Evolutionary conservation across 2,797 vertebrate genomes (phyloP).

Genomic region (Gallinago solitaria): DNA sequence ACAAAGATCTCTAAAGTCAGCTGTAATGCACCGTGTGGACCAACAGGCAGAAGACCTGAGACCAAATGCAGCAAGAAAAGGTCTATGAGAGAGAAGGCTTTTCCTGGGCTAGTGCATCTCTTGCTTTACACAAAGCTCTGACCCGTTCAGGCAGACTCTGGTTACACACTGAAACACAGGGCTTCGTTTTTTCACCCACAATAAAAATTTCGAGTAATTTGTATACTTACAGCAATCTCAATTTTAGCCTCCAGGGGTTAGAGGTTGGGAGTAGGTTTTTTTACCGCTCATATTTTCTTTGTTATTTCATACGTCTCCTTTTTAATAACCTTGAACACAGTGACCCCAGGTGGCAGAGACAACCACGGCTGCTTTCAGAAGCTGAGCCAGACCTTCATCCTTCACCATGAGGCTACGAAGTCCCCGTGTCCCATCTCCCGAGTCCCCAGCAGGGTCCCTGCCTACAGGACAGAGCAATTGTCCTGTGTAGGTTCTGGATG

Average conservation of each 20-base stretch:
- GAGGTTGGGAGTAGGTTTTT: background rate
- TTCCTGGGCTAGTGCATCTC: background rate
- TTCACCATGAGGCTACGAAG: background rate
- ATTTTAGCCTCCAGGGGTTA: background rate
- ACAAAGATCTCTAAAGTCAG: background rate
- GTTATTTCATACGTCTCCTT: background rate
- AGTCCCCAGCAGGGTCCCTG: background rate
- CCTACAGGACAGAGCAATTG: background rate
- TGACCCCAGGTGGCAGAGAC: constrained; percentile 77
- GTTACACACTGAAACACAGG: background rate
- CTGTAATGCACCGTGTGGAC: background rate
- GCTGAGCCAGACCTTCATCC: background rate
- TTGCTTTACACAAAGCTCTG: background rate
- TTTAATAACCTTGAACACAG: constrained; percentile 70
- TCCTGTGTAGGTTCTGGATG: background rate
- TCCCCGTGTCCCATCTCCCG: background rate
- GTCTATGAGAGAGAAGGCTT: fast-evolving
- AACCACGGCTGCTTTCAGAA: background rate
- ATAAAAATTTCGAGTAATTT: constrained; percentile 17
- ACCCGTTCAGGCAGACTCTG: background rate
- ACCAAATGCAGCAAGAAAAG: background rate
- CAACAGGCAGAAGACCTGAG: background rate
- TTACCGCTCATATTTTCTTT: background rate
- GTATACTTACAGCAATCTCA: background rate
- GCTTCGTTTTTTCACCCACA: background rate